Conservation (phyloP, 2,797 vertebrate species). For the Urosaurus nigricauda region DNA sequence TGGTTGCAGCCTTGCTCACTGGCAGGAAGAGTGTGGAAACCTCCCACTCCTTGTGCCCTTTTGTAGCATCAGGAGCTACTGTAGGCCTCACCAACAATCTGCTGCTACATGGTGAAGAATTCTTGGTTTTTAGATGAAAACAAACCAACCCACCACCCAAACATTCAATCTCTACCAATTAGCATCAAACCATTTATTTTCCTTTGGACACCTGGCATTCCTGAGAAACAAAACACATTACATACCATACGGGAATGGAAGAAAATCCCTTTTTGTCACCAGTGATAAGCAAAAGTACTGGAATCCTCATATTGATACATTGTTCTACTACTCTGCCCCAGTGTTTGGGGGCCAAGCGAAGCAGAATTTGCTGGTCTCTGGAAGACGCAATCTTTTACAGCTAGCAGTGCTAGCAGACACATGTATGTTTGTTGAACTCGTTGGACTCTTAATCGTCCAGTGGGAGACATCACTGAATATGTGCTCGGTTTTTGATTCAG, state of each 20-base stretch:
- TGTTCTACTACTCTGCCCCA: too few species aligned
- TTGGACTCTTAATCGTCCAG: constrained; percentile 27
- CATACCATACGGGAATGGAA: not conserved
- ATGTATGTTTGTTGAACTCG: fast-evolving
- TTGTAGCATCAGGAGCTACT: not conserved
- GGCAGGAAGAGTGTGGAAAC: too few species aligned
- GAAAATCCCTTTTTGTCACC: too few species aligned
- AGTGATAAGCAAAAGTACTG: too few species aligned
- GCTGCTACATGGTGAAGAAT: not conserved
- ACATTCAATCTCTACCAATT: fast-evolving
- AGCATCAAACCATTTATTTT: not conserved
- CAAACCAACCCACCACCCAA: too few species aligned
- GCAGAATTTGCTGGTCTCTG: not conserved
- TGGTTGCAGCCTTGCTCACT: too few species aligned
- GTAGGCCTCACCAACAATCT: not conserved
- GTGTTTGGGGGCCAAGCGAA: too few species aligned
- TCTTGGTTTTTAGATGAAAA: too few species aligned
- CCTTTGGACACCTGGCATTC: not conserved
- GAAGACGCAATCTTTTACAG: not conserved
- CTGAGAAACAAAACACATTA: not conserved
- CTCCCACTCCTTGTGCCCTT: too few species aligned
- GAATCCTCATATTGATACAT: too few species aligned
- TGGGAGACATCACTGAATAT: not conserved
- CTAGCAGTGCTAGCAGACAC: not conserved
- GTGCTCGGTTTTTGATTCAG: not conserved